These are phyloP conservation scores for Labrus mixtus DNA, from an alignment of 2,113 vertebrate species.

Conservation along the genomic window DNA sequence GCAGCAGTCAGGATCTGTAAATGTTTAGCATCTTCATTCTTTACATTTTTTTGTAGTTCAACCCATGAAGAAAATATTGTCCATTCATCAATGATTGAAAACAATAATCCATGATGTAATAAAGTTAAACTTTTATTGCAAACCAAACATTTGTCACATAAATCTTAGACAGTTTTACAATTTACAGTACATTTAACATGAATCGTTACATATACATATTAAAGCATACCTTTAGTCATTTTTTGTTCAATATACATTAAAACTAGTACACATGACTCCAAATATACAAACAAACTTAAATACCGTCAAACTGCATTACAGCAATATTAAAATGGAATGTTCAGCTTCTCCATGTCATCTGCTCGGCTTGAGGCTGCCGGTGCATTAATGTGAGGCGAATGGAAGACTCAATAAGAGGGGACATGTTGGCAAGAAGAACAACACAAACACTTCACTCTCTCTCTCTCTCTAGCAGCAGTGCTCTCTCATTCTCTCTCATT, in stretches of 20 bases:
- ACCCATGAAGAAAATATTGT: neutral
- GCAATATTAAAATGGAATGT: conserved; percentile 92
- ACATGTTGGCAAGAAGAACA: conserved; percentile 74
- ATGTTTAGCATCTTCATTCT: conserved; percentile 22
- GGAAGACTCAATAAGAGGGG: conserved; percentile 80
- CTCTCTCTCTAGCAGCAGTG: conserved; percentile 70
- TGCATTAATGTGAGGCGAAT: conserved; percentile 68
- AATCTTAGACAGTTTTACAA: conserved; percentile 93
- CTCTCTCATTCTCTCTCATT: conserved; percentile 54
- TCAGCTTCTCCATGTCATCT: conserved; percentile 76
- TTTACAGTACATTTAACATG: conserved; percentile 96
- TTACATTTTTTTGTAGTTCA: conserved; percentile 4
- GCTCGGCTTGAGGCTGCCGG: conserved; percentile 84
- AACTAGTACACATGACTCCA: conserved; percentile 91
- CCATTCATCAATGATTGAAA: neutral
- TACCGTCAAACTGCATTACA: conserved; percentile 90
- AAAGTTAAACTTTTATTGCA: conserved; percentile 93
- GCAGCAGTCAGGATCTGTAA: neutral
- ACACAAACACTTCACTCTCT: conserved; percentile 42
- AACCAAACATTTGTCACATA: conserved; percentile 92
- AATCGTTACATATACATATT: conserved; percentile 86
- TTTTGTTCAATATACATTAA: conserved; percentile 95
- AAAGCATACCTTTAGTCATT: conserved; percentile 85
- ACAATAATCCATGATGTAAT: conserved; percentile 65
- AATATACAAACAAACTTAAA: conserved; percentile 94